These are phyloP conservation scores for Scytalopus superciliaris DNA, from an alignment of 2,113 vertebrate genomes.

Conservation along the genomic window DNA sequence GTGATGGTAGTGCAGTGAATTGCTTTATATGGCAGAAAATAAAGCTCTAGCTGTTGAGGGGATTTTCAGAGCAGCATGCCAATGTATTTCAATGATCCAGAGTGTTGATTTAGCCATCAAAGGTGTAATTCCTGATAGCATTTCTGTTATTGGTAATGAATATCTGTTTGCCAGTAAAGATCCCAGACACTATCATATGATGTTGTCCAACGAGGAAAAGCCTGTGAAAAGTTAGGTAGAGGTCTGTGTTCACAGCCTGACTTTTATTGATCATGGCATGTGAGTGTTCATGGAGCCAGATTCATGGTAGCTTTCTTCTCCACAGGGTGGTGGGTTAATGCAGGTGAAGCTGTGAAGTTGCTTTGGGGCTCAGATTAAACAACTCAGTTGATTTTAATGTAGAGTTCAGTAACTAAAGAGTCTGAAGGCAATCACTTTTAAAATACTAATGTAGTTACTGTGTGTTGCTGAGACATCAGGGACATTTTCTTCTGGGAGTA, in stretches of 20 bases:
- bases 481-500: background rate
- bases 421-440: background rate
- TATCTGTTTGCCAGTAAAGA: background rate
- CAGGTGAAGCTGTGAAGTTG: background rate
- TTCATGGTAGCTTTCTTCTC: background rate
- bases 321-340: background rate
- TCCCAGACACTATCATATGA: accelerated
- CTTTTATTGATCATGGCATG: background rate
- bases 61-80: background rate
- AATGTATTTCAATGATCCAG: background rate
- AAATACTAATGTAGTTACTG: background rate
- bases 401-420: background rate
- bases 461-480: background rate
- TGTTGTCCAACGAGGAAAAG: background rate
- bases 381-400: background rate
- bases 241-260: background rate
- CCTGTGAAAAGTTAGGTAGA: background rate
- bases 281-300: background rate
- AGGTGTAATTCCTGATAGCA: background rate
- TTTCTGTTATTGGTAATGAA: background rate
- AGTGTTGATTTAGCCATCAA: background rate
- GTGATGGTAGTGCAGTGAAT: background rate
- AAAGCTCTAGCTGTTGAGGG: background rate
- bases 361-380: background rate
- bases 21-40: background rate